Evolutionary conservation across 2,113 vertebrate species (phyloP).

Genomic region (Dolichallabes microphthalmus): DNA sequence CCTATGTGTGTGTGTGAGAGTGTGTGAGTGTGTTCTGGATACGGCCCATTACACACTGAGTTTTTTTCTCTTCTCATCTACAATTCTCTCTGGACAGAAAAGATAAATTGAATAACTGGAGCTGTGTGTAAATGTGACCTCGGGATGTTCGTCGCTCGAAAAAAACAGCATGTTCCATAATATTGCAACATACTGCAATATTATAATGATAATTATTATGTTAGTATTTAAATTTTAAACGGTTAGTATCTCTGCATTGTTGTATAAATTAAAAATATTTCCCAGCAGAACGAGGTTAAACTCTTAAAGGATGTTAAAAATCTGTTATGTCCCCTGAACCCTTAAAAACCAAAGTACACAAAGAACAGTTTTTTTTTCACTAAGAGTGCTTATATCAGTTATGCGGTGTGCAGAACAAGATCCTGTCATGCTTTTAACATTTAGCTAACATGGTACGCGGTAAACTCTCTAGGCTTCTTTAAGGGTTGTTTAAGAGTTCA

Average conservation of each 20-base stretch:
- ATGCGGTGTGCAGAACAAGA: background rate
- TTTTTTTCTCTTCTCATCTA: conserved; percentile 63
- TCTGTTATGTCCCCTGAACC: background rate
- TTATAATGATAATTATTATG: no score
- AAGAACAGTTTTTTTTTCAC: no score
- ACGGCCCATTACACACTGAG: conserved; percentile 69
- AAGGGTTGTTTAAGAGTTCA: background rate
- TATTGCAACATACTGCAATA: background rate
- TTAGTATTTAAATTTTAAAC: background rate
- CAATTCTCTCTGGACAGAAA: conserved; percentile 64
- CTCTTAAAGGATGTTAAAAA: background rate
- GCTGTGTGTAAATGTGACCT: conserved; percentile 36
- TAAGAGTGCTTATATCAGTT: background rate
- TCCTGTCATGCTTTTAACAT: background rate
- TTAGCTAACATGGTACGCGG: background rate
- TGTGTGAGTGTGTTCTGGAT: conserved; percentile 46
- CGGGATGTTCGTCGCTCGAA: background rate
- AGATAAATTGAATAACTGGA: conserved; percentile 63
- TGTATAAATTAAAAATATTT: background rate
- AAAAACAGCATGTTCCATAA: background rate
- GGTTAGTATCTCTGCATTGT: no score
- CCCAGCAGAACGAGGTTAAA: background rate
- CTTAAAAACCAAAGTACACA: background rate
- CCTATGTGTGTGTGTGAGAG: conserved; percentile 31
- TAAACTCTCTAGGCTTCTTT: background rate